These are phyloP conservation scores for Drosophila pseudotalamancana DNA, from an alignment of 2,888 invertebrate genomes.

Conservation along the genomic window DNA sequence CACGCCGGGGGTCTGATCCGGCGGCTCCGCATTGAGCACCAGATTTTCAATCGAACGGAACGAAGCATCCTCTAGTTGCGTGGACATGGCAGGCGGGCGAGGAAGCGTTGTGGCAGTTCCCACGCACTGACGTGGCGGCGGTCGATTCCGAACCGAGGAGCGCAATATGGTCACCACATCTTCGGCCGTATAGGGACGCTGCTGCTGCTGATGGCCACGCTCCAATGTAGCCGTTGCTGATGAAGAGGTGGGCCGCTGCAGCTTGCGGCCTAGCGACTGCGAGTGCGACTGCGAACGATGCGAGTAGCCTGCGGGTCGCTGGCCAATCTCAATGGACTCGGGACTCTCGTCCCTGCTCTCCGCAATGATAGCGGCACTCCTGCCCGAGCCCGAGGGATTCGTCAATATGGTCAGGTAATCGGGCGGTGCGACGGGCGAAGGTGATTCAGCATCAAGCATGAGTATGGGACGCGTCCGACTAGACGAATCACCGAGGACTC, in stretches of 20 bases:
- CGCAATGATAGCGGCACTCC: conserved; percentile 1
- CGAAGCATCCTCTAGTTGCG: conserved; percentile 65
- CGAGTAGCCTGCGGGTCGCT: conserved; percentile 56
- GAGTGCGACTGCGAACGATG: conserved; percentile 76
- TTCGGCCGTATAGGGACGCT: conserved; percentile 79
- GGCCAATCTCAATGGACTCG: conserved; percentile 74
- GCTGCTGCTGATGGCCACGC: conserved; percentile 16
- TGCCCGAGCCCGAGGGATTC: conserved; percentile 54
- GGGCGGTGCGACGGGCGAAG: conserved; percentile 71
- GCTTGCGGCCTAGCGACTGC: conserved; percentile 75
- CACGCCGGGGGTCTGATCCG: conserved; percentile 80
- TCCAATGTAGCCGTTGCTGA: conserved; percentile 35
- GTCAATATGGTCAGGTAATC: conserved; percentile 76
- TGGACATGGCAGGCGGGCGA: conserved; percentile 61
- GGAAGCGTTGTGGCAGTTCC: conserved; percentile 55
- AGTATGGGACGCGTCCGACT: conserved; percentile 66
- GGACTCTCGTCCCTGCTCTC: conserved; percentile 57
- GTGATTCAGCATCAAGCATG: conserved; percentile 61
- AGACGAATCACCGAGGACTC: conserved; percentile 70
- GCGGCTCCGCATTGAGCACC: conserved; percentile 81
- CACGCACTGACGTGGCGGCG: conserved; percentile 27
- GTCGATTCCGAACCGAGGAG: conserved; percentile 73
- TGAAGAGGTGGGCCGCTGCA: conserved; percentile 33
- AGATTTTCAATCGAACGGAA: conserved; percentile 82
- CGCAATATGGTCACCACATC: conserved; percentile 82